Base-by-base conservation (phyloP, 2,888 invertebrate species). In the Drosophila cracens region DNA sequence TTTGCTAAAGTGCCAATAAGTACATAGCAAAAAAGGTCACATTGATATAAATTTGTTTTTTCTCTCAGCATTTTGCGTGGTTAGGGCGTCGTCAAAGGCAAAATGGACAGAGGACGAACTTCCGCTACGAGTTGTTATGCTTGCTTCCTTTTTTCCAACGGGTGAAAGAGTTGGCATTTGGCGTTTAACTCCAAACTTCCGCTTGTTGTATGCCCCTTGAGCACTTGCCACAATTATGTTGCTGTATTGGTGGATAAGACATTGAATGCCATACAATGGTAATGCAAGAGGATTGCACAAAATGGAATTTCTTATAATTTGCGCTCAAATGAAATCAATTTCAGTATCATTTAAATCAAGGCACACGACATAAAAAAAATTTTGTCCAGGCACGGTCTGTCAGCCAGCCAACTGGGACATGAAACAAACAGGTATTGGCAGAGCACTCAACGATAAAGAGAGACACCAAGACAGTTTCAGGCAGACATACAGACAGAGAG, bases 261-360 rank as follows among this genome's bases (percentile, higher is more conserved):
- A 51, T 49, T 53, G 25, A 25, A 13, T 13, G 29, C 11, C 38
- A 34, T 11, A 46, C 13, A 52, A 38, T 21, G 16, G 0, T 25
- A 31, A 29, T 27, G 25, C 29, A 38, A 48, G 43, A 27, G 34
- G 43, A 46, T 57, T 38, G 58, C 51, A 33, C 13, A 10, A 51
- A 86, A 65, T 76, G 62, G 75, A 80, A 74, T 46, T 46, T 87
- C 84, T 89, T 73, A 89, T 84, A 89, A 89, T 90, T 87, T 87
- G 76, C 71, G 76, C 79, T 82, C 64, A 90, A 88, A 87, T 89
- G 69, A 90, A 88, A 90, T 88, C 87, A 88, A 88, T 90, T 90
- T 84, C 79, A 80, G 77, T 80, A 79, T 76, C 88, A 88, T 88
- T 90, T 88, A 90, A 90, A 83, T 83, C 80, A 78, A 80, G 89